These are phyloP conservation scores for Anguilla obscura DNA, from an alignment of 2,797 vertebrate species.

Conservation along the genomic window DNA sequence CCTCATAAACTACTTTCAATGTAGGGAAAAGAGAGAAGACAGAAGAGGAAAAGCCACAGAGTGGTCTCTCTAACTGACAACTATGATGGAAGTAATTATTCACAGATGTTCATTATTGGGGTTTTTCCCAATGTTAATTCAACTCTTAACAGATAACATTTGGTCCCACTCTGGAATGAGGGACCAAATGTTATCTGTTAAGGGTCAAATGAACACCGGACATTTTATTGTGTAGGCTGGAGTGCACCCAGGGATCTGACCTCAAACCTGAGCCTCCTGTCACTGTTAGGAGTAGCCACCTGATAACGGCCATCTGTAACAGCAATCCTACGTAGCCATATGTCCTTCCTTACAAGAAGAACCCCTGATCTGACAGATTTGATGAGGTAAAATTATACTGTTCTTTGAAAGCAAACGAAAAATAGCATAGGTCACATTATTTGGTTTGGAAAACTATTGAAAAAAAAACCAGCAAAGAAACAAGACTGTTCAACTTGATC, in stretches of 20 bases:
- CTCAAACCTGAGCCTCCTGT: constrained; percentile 13
- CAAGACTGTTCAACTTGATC: background rate
- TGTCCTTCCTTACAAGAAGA: background rate
- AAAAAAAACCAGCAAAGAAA: background rate
- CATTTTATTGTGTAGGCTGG: background rate
- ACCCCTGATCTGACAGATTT: background rate
- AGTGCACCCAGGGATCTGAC: background rate
- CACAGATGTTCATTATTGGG: constrained; percentile 34
- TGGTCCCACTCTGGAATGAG: too few species aligned
- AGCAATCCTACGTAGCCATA: constrained; percentile 25
- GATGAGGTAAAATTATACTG: background rate
- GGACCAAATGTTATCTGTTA: too few species aligned
- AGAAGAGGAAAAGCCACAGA: background rate
- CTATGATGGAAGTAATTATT: constrained; percentile 32
- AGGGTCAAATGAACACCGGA: too few species aligned
- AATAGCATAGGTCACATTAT: background rate
- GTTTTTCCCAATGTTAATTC: background rate
- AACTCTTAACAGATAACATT: too few species aligned
- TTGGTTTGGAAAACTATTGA: background rate
- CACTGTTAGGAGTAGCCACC: constrained; percentile 32
- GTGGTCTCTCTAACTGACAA: constrained; percentile 23
- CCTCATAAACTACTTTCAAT: constrained; percentile 23
- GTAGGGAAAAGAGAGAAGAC: background rate
- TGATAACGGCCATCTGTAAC: constrained; percentile 42
- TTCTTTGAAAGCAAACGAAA: background rate